Base-by-base conservation (phyloP, 2,888 invertebrate species). In the Ommatoiulus sabulosus region DNA sequence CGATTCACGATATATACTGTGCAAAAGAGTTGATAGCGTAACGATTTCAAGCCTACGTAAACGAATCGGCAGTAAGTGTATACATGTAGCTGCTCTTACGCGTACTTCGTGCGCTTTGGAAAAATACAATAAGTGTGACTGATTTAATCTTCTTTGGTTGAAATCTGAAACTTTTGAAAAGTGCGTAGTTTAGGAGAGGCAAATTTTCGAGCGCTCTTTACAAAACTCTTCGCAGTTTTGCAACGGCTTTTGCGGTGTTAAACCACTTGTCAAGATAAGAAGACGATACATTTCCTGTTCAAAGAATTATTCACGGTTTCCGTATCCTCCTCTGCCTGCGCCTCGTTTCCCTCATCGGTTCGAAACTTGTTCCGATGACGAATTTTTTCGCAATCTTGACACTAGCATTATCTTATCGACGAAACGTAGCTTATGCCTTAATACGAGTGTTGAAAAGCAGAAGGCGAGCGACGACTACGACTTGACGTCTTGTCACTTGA, bases 221-320 rank as follows among this genome's bases (percentile, higher is more conserved):
- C 72, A 72, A 10, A 72, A 72, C 24, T n/a, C 6, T 10, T 72
- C 72, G 72, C 20, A 72, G 20, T 72, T 24, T 24, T 72, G 35
- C 80, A 80, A 12, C 35, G 35, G 80, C 35, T 80, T 35, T 35
- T 80, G 12, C 80, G 35, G 80, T 80, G 80, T 80, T 80, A 80
- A 80, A 80, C 80, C 80, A 80, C 80, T 80, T 80, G 80, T 80
- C 80, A 80, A 80, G 80, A 80, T 80, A 80, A 80, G 80, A 80
- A 80, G 80, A 80, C 80, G 80, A 80, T 80, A 80, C 35, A 7
- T 80, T 80, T 80, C 80, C 80, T 80, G 35, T 80, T 35, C 15
- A 12, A 80, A 35, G 80, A 80, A 80, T 80, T 80, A 80, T 35
- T 12, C 80, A 80, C 80, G 80, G 35, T 80, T 80, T 80, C 35